Evolutionary conservation across 2,888 invertebrate species (phyloP).

Genomic region (Chrysolina haemoptera): DNA sequence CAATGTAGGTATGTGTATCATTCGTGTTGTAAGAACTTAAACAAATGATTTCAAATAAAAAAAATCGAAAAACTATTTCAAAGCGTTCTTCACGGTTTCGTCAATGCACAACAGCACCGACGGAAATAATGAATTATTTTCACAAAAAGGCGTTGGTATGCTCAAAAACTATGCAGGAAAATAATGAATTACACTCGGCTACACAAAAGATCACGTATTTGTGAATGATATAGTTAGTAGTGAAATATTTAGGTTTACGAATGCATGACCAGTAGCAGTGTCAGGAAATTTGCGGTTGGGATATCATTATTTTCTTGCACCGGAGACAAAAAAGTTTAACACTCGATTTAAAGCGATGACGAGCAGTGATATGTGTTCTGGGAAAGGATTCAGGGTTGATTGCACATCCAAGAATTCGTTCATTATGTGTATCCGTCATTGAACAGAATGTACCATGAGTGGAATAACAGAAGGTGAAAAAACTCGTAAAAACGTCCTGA

Average conservation of each 20-base stretch:
- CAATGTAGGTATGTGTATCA: slow-evolving; percentile 3
- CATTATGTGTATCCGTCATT: neutral
- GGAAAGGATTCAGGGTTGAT: slow-evolving; percentile 20
- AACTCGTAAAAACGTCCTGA: too few species aligned
- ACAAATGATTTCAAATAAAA: slow-evolving; percentile 3
- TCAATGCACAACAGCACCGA: slow-evolving; percentile 8
- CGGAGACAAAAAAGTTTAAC: slow-evolving; percentile 37
- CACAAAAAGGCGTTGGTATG: slow-evolving; percentile 21
- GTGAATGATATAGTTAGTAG: slow-evolving; percentile 45
- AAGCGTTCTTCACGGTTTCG: slow-evolving; percentile 22
- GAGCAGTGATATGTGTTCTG: slow-evolving; percentile 17
- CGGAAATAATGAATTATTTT: slow-evolving; percentile 29
- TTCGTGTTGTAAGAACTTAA: slow-evolving; percentile 1
- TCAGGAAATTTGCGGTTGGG: slow-evolving; percentile 52
- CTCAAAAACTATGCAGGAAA: slow-evolving; percentile 43
- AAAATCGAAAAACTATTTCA: slow-evolving; percentile 13
- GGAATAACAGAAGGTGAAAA: neutral
- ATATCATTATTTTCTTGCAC: slow-evolving; percentile 48
- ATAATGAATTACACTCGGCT: slow-evolving; percentile 46
- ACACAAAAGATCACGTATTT: slow-evolving; percentile 46
- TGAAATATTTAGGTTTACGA: slow-evolving; percentile 44
- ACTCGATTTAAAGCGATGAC: slow-evolving; percentile 44
- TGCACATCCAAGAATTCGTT: slow-evolving; percentile 4
- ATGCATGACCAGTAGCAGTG: slow-evolving; percentile 45
- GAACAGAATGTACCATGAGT: neutral